Evolutionary conservation across 2,888 invertebrate species (phyloP).

Genomic region (Tinea semifulvella): DNA sequence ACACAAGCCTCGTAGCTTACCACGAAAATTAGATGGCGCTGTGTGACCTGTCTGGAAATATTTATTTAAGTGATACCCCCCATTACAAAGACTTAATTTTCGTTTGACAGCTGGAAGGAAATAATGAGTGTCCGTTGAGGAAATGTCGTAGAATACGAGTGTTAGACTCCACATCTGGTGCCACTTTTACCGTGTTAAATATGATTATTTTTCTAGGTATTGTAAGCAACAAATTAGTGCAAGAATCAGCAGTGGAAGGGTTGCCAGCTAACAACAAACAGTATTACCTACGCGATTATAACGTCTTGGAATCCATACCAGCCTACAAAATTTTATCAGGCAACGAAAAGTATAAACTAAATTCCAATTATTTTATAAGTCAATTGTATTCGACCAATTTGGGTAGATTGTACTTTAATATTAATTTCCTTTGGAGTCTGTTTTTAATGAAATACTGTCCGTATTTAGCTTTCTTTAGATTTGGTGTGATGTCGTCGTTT

Average conservation of each 20-base stretch:
- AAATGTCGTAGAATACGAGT: too few relatives aligned
- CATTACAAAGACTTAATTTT: too few relatives aligned
- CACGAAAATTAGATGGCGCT: too few relatives aligned
- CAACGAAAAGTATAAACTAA: slow-evolving; percentile 35
- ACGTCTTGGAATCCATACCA: slow-evolving; percentile 43
- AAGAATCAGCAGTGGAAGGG: slow-evolving; percentile 32
- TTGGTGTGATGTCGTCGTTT: slow-evolving; percentile 68
- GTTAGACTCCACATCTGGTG: too few relatives aligned
- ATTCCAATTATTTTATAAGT: slow-evolving; percentile 24
- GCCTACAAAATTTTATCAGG: slow-evolving; percentile 45
- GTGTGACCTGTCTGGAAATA: too few relatives aligned
- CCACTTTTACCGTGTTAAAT: too few relatives aligned
- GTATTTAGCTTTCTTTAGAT: slow-evolving; percentile 72
- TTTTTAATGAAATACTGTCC: slow-evolving; percentile 74
- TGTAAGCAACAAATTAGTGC: slow-evolving; percentile 30
- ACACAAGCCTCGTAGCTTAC: too few relatives aligned
- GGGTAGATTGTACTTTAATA: slow-evolving; percentile 70
- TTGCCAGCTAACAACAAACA: slow-evolving; percentile 31
- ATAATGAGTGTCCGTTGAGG: too few relatives aligned
- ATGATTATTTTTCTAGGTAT: slow-evolving; percentile 34
- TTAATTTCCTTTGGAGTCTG: slow-evolving; percentile 64
- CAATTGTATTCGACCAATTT: slow-evolving; percentile 48
- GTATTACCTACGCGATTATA: slow-evolving; percentile 47
- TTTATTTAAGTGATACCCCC: too few relatives aligned
- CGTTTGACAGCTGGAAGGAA: too few relatives aligned